phyloP scores from a whole-genome alignment of 92 coral and sea anemone species.

The Parazoanthus darwini region DNA sequence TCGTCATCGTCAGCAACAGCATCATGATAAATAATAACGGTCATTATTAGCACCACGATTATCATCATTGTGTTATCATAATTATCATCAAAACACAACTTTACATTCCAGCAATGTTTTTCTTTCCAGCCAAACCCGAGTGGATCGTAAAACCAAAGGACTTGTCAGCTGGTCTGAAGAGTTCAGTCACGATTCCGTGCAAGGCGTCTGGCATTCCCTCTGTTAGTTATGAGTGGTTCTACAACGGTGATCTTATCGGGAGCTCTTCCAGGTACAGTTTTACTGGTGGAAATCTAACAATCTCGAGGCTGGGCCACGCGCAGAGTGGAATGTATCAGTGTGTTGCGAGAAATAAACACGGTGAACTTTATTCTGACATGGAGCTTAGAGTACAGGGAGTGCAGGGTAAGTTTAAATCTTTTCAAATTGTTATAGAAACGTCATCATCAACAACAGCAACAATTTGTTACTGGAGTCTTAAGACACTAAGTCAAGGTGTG shows the following conservation, averaged over 20 bases:
- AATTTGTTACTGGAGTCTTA: background rate
- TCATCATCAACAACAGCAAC: background rate
- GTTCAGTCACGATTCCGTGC: constrained; percentile 70
- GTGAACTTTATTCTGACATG: constrained; percentile 68
- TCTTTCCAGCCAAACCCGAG: constrained; percentile 77
- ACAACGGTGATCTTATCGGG: constrained; percentile 64
- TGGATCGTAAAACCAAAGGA: constrained; percentile 81
- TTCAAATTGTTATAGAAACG: too few relatives aligned
- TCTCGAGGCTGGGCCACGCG: constrained; percentile 44
- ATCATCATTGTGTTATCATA: background rate
- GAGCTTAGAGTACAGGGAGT: constrained; percentile 74
- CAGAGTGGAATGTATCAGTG: constrained; percentile 96
- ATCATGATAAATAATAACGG: too few relatives aligned
- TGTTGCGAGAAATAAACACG: constrained; percentile 74
- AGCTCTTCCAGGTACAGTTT: constrained; percentile 57
- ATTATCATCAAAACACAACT: background rate
- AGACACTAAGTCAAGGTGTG: background rate
- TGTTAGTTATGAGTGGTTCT: constrained; percentile 73
- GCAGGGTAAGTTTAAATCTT: constrained; percentile 13
- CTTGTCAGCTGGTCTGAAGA: constrained; percentile 69
- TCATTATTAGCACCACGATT: too few relatives aligned
- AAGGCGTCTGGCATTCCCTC: constrained; percentile 78
- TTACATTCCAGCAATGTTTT: background rate
- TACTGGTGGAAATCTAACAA: constrained; percentile 67
- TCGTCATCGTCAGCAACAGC: background rate